Percentiles rank a stretch among this genome's conserved stretches.
Evolutionary conservation across 1,140 invertebrate species (phyloP).

Genomic region (Luehdorfia chinensis): DNA sequence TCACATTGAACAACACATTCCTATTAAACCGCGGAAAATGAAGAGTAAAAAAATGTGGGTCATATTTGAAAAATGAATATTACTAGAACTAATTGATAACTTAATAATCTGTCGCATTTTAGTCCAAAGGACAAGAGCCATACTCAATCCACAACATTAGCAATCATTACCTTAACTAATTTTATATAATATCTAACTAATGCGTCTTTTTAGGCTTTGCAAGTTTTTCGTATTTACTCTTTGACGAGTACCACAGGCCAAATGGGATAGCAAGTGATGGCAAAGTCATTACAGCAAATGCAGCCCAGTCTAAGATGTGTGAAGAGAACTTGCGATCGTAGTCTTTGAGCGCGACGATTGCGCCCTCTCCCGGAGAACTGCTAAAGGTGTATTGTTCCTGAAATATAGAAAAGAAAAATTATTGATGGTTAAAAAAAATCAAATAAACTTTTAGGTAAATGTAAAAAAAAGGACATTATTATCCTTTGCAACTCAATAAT

Average conservation of each 20-base stretch:
- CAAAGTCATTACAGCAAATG: conserved; percentile 97
- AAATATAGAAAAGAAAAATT: conserved; percentile 33
- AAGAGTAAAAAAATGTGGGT: too few relatives aligned
- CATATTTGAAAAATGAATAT: too few relatives aligned
- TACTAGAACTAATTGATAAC: too few relatives aligned
- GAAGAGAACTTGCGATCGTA: conserved; percentile 99
- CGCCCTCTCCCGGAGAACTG: conserved; percentile 97
- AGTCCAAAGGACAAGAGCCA: not conserved
- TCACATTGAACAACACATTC: not conserved
- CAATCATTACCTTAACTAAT: conserved; percentile 36
- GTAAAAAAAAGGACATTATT: too few relatives aligned
- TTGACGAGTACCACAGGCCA: conserved; percentile 95
- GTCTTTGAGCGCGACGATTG: conserved; percentile 96
- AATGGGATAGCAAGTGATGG: conserved; percentile 97
- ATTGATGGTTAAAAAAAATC: not conserved
- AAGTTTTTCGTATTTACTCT: conserved; percentile 94
- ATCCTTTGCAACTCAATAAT: too few relatives aligned
- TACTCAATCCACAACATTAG: conserved; percentile 38
- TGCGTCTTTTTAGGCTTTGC: conserved; percentile 82
- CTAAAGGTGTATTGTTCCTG: conserved; percentile 91
- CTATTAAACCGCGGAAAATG: too few relatives aligned
- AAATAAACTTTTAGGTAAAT: conserved; percentile 9
- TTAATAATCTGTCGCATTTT: too few relatives aligned
- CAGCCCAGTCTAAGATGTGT: conserved; percentile 97
- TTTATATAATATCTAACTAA: conserved; percentile 45